These are phyloP conservation scores for Chromobotia macracanthus DNA, from an alignment of 2,797 vertebrate species.

Conservation along the genomic window DNA sequence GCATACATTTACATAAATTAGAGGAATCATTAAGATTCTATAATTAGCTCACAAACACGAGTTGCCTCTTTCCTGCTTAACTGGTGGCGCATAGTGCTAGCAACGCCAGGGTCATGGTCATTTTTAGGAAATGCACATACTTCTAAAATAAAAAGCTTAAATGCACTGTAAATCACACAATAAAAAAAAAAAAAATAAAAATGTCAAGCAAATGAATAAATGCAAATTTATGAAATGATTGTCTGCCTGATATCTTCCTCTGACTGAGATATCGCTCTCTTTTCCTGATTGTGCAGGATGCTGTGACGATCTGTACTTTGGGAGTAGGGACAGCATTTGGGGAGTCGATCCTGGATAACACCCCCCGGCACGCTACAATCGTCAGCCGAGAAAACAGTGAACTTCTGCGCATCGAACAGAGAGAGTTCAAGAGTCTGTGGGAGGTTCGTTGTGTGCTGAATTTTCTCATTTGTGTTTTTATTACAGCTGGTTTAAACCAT, in stretches of 20 bases:
- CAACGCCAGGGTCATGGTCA: background rate
- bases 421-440: constrained; percentile 97
- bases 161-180: no score
- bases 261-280: background rate
- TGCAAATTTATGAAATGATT: background rate
- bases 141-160: no score
- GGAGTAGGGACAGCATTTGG: constrained; percentile 96
- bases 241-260: background rate
- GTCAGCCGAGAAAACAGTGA: constrained; percentile 94
- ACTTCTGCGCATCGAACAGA: constrained; percentile 95
- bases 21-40: constrained; percentile 9
- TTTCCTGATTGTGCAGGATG: constrained; percentile 80
- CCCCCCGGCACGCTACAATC: constrained; percentile 95
- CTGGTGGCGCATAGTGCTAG: background rate
- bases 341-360: constrained; percentile 98
- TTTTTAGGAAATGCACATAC: no score
- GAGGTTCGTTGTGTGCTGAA: constrained; percentile 78
- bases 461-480: constrained; percentile 7
- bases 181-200: no score
- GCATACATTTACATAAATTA: background rate
- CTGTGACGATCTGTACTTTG: constrained; percentile 94
- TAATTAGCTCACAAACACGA: background rate
- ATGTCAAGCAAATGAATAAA: background rate
- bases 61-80: background rate
- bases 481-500: background rate